Conservation (phyloP, 1,140 invertebrate genomes). For the Hypothenemus hampei region DNA sequence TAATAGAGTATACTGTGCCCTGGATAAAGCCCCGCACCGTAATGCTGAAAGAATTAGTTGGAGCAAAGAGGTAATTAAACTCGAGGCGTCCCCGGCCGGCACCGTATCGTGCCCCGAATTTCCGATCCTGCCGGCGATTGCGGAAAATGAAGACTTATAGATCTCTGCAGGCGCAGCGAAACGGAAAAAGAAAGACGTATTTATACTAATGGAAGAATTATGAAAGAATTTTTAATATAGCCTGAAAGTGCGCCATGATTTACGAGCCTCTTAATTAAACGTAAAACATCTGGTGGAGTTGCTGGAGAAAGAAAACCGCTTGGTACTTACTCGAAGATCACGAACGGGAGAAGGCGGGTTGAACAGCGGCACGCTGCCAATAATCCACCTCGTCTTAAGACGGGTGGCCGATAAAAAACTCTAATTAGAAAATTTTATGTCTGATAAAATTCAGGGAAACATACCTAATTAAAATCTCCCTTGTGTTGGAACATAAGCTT, state of each 20-base stretch:
- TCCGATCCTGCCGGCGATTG: conserved; percentile 8
- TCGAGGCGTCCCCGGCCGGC: conserved; percentile 4
- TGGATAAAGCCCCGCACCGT: no score
- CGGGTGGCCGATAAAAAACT: no score
- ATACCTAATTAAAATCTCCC: no score
- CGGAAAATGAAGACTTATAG: conserved; percentile 31
- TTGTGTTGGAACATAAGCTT: no score
- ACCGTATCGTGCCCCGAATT: conserved; percentile 29
- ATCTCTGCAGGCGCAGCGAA: conserved; percentile 6
- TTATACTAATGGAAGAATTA: conserved; percentile 36
- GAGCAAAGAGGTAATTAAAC: conserved; percentile 24
- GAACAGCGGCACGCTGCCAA: no score
- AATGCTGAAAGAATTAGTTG: conserved; percentile 25
- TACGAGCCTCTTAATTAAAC: conserved; percentile 36
- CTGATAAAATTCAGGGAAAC: no score
- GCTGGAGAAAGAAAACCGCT: no score
- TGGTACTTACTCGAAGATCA: no score
- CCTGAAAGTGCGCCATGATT: conserved; percentile 31
- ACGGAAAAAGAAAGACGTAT: conserved; percentile 20
- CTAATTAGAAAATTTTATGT: no score
- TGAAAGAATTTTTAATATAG: conserved; percentile 37
- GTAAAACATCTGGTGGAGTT: conserved; percentile 28
- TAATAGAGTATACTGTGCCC: conserved; percentile 25
- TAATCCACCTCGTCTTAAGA: no score
- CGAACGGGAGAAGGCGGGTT: no score